A percentile compares a stretch with the other conserved stretches of the same genome.
Conservation (phyloP, 2,888 invertebrate genomes). For the Automeris io region DNA sequence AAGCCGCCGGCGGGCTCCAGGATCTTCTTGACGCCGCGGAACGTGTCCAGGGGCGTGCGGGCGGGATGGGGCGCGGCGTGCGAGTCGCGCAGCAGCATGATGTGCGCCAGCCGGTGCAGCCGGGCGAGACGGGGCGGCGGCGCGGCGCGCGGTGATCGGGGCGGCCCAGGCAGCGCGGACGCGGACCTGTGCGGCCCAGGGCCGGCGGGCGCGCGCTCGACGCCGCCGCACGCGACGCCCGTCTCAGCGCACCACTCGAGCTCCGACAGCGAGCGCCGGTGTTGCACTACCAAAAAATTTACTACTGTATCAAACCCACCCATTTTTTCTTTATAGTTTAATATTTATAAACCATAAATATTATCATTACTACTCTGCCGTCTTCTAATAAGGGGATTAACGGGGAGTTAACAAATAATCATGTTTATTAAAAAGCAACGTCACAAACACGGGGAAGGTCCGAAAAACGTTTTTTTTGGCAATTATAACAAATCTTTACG, state of each 20-base stretch:
- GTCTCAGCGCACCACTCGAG: conserved; percentile 79
- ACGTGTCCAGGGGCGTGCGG: conserved; percentile 84
- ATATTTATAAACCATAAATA: too few relatives aligned
- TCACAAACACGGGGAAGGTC: too few relatives aligned
- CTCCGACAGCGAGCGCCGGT: conserved; percentile 86
- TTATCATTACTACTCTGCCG: too few relatives aligned
- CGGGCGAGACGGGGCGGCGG: conserved; percentile 57
- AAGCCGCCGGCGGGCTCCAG: conserved; percentile 81
- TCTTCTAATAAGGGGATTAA: too few relatives aligned
- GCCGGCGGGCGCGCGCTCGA: conserved; percentile 33
- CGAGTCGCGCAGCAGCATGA: conserved; percentile 90
- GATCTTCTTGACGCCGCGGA: conserved; percentile 89
- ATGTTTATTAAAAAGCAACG: too few relatives aligned
- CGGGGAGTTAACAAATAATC: too few relatives aligned
- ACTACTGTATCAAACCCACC: too few relatives aligned
- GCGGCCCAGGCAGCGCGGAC: conserved; percentile 26
- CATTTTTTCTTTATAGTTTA: too few relatives aligned
- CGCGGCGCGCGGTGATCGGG: conserved; percentile 37
- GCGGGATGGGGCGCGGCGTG: conserved; percentile 82
- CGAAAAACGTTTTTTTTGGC: too few relatives aligned
- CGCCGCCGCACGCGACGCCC: conserved; percentile 28
- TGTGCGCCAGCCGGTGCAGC: conserved; percentile 85
- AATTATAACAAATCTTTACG: too few relatives aligned
- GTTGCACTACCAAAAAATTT: conserved; percentile 75
- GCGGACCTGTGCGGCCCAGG: conserved; percentile 29